Evolutionary conservation across 2,888 invertebrate genomes (phyloP).

Genomic region (Drosophila kuntzei): DNA sequence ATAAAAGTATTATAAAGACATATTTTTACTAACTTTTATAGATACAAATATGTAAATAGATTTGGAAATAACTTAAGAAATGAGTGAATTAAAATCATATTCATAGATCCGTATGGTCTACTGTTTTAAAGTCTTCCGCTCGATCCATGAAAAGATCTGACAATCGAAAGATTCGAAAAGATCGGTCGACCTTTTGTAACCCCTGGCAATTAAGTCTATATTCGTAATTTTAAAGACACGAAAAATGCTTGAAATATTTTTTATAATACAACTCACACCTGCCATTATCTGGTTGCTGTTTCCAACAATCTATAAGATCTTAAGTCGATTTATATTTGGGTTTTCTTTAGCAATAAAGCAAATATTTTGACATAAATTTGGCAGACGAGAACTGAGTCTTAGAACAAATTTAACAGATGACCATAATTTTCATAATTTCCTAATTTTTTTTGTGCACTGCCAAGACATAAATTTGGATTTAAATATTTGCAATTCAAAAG

Average conservation of each 20-base stretch:
- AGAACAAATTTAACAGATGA: slow-evolving; percentile 1
- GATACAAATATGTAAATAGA: not conserved
- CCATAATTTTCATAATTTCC: slow-evolving; percentile 15
- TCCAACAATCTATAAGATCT: not conserved
- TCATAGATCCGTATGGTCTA: too few species aligned
- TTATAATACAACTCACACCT: not conserved
- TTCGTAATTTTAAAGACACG: not conserved
- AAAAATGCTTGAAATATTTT: not conserved
- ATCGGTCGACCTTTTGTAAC: not conserved
- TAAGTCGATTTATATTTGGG: not conserved
- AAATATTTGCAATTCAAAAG: not conserved
- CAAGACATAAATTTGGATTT: slow-evolving; percentile 11
- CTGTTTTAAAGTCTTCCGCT: not conserved
- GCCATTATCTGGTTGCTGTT: slow-evolving; percentile 7
- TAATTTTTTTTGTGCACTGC: not conserved
- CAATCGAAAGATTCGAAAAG: not conserved
- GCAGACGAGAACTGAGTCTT: slow-evolving; percentile 17
- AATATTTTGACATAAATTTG: slow-evolving; percentile 44
- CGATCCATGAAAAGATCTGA: not conserved
- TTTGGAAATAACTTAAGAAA: not conserved
- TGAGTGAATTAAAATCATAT: too few species aligned
- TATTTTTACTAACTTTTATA: not conserved
- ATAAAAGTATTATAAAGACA: too few species aligned
- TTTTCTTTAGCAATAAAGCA: slow-evolving; percentile 13
- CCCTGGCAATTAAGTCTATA: not conserved